Conservation (phyloP, 2,113 vertebrate species). For the Rissa tridactyla region DNA sequence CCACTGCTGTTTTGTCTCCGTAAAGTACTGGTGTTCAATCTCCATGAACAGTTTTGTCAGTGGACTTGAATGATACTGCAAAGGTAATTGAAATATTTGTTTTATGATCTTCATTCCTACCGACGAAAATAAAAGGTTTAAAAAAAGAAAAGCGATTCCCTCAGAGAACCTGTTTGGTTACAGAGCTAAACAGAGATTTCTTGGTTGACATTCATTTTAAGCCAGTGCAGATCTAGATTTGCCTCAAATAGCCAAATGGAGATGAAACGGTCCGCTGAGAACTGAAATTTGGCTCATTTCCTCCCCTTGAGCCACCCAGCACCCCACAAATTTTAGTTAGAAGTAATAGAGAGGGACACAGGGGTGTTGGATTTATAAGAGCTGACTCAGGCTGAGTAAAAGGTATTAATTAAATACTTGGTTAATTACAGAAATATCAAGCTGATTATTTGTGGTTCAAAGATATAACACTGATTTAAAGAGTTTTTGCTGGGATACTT, state of each 20-base stretch:
- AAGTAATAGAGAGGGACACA: background rate
- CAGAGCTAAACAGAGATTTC: background rate
- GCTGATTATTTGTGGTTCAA: background rate
- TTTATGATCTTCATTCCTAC: background rate
- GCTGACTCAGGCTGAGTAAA: background rate
- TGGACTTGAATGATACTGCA: background rate
- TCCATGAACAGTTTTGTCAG: background rate
- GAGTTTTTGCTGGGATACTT: background rate
- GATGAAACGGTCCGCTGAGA: background rate
- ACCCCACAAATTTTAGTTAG: background rate
- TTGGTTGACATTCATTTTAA: background rate
- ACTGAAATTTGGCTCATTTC: background rate
- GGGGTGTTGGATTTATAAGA: background rate
- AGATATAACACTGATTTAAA: background rate
- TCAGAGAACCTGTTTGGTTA: background rate
- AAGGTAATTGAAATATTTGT: background rate
- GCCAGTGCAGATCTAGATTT: background rate
- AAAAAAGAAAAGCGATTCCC: background rate
- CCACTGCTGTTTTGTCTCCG: rapidly evolving
- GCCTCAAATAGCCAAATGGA: background rate
- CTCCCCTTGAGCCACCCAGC: background rate
- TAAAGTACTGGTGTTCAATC: background rate
- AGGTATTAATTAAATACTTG: background rate
- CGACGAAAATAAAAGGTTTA: background rate
- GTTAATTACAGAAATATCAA: background rate